phyloP scores from a whole-genome alignment of 1,140 invertebrate species.

The Akabosia matsudoensis region DNA sequence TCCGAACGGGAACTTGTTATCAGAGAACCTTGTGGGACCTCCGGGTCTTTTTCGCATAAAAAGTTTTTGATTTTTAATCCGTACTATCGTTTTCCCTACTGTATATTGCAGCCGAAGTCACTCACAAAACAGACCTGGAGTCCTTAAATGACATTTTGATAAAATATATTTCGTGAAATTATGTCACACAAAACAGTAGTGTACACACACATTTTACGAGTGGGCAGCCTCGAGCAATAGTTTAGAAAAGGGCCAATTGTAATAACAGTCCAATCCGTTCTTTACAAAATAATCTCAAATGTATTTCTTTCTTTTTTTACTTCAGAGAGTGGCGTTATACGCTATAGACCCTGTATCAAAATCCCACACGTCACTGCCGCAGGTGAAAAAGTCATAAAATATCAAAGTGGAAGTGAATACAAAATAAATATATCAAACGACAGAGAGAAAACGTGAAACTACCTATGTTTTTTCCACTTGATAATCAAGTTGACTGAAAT shows the following conservation, averaged over 20 bases:
- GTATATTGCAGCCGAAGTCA: neutral
- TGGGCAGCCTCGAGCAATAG: no score
- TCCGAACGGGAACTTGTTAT: neutral
- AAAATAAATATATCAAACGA: neutral
- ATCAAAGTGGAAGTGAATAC: neutral
- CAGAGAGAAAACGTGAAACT: neutral
- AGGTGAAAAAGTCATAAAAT: conserved; percentile 19
- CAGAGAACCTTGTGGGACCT: conserved; percentile 9
- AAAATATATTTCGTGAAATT: no score
- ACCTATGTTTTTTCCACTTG: neutral
- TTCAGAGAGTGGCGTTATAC: neutral
- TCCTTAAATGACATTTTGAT: no score
- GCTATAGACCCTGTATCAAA: neutral
- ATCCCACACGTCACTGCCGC: conserved; percentile 12
- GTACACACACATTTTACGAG: no score
- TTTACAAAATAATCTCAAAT: no score
- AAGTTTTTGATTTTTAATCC: neutral
- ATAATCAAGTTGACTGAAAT: neutral
- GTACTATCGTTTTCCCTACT: neutral
- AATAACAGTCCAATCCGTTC: no score
- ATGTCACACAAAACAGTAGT: no score
- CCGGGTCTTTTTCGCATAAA: conserved; percentile 21
- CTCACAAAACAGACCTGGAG: no score
- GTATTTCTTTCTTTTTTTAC: neutral
- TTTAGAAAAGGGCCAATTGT: no score